phyloP scores from a whole-genome alignment of 30 jellyfish, hydroid and myxozoan species.

The Mastigias papua region DNA sequence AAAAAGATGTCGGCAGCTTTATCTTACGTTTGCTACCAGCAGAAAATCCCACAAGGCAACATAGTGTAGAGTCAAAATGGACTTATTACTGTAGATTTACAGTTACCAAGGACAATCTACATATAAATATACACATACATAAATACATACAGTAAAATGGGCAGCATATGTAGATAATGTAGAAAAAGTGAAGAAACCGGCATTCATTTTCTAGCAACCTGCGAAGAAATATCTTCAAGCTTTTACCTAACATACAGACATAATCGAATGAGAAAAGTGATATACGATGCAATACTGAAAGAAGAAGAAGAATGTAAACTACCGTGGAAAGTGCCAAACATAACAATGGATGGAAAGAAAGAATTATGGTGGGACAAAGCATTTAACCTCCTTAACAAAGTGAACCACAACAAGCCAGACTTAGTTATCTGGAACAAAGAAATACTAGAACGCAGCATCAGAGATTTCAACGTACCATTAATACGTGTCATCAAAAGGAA shows the following conservation, averaged over 20 bases:
- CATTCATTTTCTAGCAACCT: no score
- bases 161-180: not conserved
- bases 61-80: no score
- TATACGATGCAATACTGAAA: not conserved
- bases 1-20: no score
- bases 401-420: not conserved
- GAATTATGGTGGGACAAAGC: not conserved
- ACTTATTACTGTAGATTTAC: no score
- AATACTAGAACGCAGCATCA: not conserved
- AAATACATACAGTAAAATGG: no score
- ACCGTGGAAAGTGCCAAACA: not conserved
- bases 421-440: constrained; percentile 1
- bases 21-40: no score
- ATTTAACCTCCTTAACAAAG: not conserved
- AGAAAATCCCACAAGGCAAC: no score
- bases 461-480: no score
- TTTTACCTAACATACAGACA: not conserved
- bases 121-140: no score
- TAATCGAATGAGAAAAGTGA: not conserved
- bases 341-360: not conserved
- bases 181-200: not conserved
- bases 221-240: not conserved
- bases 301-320: not conserved
- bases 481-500: not conserved
- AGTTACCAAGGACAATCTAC: no score